Evolutionary conservation across 1,140 invertebrate genomes (phyloP).

Genomic region (Drosophila aff.): DNA sequence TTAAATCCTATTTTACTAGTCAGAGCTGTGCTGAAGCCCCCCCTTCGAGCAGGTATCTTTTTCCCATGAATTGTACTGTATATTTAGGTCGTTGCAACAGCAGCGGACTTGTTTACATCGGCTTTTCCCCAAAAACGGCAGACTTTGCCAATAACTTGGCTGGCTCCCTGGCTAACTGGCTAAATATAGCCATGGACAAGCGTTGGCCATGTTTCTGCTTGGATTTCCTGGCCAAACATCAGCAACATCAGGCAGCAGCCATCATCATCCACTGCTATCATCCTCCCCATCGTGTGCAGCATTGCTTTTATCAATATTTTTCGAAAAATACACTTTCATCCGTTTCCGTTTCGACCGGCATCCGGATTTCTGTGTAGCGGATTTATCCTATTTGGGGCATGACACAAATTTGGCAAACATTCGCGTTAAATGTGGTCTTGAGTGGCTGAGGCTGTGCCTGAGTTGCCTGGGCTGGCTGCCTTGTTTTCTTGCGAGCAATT

Average conservation of each 20-base stretch:
- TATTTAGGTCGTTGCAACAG: slow-evolving; percentile 73
- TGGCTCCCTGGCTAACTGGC: slow-evolving; percentile 42
- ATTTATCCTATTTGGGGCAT: slow-evolving; percentile 81
- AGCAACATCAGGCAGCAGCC: slow-evolving; percentile 31
- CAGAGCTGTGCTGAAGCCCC: slow-evolving; percentile 1
- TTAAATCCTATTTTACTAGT: not conserved
- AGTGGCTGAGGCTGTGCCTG: slow-evolving; percentile 23
- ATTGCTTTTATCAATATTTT: slow-evolving; percentile 29
- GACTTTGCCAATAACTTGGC: slow-evolving; percentile 65
- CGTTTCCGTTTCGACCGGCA: slow-evolving; percentile 56
- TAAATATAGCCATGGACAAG: slow-evolving; percentile 74
- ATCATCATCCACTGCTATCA: slow-evolving; percentile 5
- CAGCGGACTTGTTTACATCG: slow-evolving; percentile 74
- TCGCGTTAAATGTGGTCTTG: slow-evolving; percentile 31
- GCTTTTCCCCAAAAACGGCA: slow-evolving; percentile 60
- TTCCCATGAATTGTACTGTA: slow-evolving; percentile 80
- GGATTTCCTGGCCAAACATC: slow-evolving; percentile 75
- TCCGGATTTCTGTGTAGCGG: slow-evolving; percentile 49
- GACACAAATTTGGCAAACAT: slow-evolving; percentile 79
- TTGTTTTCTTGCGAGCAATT: slow-evolving; percentile 78
- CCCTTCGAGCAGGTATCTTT: slow-evolving; percentile 31
- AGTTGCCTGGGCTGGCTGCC: slow-evolving; percentile 15
- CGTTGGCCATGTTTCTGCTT: slow-evolving; percentile 50
- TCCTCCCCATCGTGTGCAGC: slow-evolving; percentile 1
- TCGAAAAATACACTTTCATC: slow-evolving; percentile 48